Percentiles rank a stretch among this genome's conserved stretches.
Evolutionary conservation across 2,888 invertebrate genomes (phyloP).

Genomic region (Sarcophaga subvicina): DNA sequence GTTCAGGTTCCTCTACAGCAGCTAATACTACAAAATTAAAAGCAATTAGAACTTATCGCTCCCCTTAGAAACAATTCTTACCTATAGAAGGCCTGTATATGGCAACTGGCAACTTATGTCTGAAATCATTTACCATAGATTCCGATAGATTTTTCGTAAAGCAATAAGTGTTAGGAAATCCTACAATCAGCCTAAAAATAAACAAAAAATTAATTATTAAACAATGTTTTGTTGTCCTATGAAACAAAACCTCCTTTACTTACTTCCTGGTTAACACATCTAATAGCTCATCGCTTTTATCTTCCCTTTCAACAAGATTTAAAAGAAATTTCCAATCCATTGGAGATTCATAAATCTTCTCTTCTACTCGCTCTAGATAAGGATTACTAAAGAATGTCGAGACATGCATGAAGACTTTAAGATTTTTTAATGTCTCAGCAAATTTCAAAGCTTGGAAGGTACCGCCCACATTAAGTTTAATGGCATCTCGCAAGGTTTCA

Average conservation of each 20-base stretch:
- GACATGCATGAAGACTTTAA: constrained; percentile 88
- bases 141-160: constrained; percentile 95
- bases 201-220: background rate
- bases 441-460: constrained; percentile 85
- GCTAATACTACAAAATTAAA: constrained; percentile 71
- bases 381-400: constrained; percentile 95
- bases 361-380: constrained; percentile 87
- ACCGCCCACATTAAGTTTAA: constrained; percentile 85
- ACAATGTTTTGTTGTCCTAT: too few relatives aligned
- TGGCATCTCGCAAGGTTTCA: constrained; percentile 86
- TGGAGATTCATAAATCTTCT: constrained; percentile 81
- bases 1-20: constrained; percentile 74
- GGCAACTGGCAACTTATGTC: constrained; percentile 86
- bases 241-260: background rate
- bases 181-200: constrained; percentile 72
- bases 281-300: constrained; percentile 69
- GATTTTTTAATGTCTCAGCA: constrained; percentile 83
- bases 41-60: background rate
- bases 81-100: constrained; percentile 95
- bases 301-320: constrained; percentile 71
- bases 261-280: constrained; percentile 76
- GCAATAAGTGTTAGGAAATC: constrained; percentile 93
- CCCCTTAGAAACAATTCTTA: constrained; percentile 43
- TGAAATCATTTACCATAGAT: constrained; percentile 87
- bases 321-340: constrained; percentile 76